Evolutionary conservation across 2,888 invertebrate genomes (phyloP), one percentile per base, ranked within the genome.

Genomic region (Sphinx pinastri): DNA sequence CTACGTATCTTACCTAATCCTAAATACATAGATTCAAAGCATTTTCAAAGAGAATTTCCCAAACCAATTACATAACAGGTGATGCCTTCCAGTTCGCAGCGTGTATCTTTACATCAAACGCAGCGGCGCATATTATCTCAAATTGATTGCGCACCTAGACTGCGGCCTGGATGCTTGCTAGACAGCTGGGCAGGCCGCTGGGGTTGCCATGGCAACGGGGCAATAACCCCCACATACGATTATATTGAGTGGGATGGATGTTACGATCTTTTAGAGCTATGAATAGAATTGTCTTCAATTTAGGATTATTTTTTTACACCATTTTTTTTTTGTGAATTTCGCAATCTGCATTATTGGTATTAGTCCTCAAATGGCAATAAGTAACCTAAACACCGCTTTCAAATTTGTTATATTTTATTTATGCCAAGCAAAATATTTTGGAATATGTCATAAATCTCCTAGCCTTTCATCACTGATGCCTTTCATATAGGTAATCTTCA

Each of bases 131-230:
- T 11, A 63, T 19, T 63, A 49, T 63, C 12, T 63, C n/a, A 49
- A 63, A 63, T 63, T 63, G 63, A 63, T 63, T 63, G 63, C 63
- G 63, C 63, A 49, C 19, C 63, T 63, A 49, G 49, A 63, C 63
- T 49, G 49, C 63, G 63, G 47, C 19, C 19, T 47, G 47, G 63
- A 49, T 63, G 63, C 19, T 13, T 13, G 49, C 19, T 19, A 63
- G 63, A 63, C 63, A 63, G 63, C 63, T 63, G 19, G 49, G 63
- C 47, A 63, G 47, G 49, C 47, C 47, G 16, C 16, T 19, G 12
- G 63, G n/a, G 38, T 25, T 47, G 58, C 51, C 68, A 68, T 38
- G 49, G 38, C 49, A 63, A 63, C 63, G 63, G 63, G 12, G 51
- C 63, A 49, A 63, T 49, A 19, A 63, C 49, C 63, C 63, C 63